Evolutionary conservation across 1,140 invertebrate genomes (phyloP), one percentile per base, ranked within the genome.

Genomic region (Solen grandis): DNA sequence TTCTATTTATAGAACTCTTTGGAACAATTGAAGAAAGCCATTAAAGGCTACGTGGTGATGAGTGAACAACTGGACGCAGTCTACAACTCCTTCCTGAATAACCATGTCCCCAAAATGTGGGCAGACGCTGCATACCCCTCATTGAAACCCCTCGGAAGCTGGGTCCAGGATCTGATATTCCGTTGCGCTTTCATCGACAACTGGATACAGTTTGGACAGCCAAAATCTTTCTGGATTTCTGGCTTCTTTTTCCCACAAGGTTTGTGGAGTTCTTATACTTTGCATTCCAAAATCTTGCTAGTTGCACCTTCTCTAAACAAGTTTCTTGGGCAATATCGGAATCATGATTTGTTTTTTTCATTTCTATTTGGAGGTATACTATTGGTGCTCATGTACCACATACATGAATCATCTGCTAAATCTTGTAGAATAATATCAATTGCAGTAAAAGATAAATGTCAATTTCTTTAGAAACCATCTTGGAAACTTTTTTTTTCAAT

Each of bases 161-260:
- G 97, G 95, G 95, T 97, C 22, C 94, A 94, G 69, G 97, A 98
- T 89, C 94, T 98, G 38, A 93, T 95, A 38, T 90, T 96, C 5
- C 93, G 97, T 62, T 93, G 97, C 36, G 94, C 96, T 87, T 97
- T 97, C 88, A 95, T 97, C 65, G 92, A 94, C 94, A 94, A 92
- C 74, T 98, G 97, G 97, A 92, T 96, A 16, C 91, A 92, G 50
- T 93, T 94, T 13, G 95, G 94, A 5, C 92, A 92, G n/a, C 96
- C 96, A 14, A 93, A 94, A 41, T 97, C 96, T 5, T 97, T 95
- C 88, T 98, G 97, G 97, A 91, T 98, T 36, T 96, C 96, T 50
- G 97, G 97, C 22, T 95, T 98, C 86, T 98, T 96, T 90, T 98
- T 97, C 89, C 96, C 97, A 0, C 97, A 98, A 94, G 96, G 93